Conservation (phyloP, 2,888 invertebrate genomes). For the Pseudococcus longispinus region DNA sequence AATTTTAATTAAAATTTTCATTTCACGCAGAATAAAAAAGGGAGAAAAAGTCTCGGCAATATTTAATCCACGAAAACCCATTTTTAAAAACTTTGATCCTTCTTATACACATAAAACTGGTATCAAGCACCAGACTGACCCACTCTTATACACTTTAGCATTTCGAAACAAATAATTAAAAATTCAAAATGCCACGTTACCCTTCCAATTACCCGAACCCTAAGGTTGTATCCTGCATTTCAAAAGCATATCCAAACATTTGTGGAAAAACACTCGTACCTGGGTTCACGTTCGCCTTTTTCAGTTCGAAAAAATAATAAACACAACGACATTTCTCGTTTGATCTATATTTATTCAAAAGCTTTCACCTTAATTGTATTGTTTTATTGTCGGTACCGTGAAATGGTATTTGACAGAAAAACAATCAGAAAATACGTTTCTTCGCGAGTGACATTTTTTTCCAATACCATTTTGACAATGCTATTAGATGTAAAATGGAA, state of each 20-base stretch:
- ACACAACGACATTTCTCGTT: conserved; percentile 30
- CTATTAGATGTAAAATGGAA: background rate
- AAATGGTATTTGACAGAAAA: conserved; percentile 33
- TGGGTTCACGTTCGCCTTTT: background rate
- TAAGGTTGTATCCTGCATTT: background rate
- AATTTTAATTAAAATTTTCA: background rate
- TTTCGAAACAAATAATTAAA: background rate
- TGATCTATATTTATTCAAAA: conserved; percentile 35
- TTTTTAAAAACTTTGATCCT: background rate
- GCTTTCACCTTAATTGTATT: conserved; percentile 42
- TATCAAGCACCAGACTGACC: background rate
- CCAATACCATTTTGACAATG: background rate
- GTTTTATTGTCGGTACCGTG: background rate
- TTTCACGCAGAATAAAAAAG: background rate
- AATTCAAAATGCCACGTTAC: background rate
- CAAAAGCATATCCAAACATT: background rate
- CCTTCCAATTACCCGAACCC: background rate
- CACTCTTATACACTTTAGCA: background rate
- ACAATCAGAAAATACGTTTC: background rate
- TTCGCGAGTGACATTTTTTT: conserved; percentile 10
- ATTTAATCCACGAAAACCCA: background rate
- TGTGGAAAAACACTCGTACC: background rate
- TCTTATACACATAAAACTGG: background rate
- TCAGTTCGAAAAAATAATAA: conserved; percentile 3
- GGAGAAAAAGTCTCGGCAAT: background rate